Percentiles rank a stretch among this genome's conserved stretches.
phyloP scores from a whole-genome alignment of 2,113 vertebrate species.

The Microtus pennsylvanicus region DNA sequence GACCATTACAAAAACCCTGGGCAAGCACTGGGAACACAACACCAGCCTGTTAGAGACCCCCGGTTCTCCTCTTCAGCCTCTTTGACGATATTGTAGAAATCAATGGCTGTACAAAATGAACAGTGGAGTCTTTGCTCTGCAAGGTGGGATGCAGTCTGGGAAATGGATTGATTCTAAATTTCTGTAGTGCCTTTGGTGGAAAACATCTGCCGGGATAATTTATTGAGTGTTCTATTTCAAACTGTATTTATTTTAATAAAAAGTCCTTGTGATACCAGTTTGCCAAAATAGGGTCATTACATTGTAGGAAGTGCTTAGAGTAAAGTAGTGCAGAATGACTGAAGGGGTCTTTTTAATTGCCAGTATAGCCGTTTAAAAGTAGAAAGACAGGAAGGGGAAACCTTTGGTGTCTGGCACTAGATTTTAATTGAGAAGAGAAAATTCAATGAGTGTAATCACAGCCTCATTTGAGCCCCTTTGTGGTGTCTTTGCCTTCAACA shows the following conservation, averaged over 20 bases:
- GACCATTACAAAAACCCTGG: background rate
- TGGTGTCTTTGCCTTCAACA: background rate
- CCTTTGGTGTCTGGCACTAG: constrained; percentile 30
- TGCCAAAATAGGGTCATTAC: constrained; percentile 3
- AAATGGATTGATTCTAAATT: constrained; percentile 45
- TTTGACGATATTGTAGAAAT: constrained; percentile 32
- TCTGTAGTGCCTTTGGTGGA: constrained; percentile 44
- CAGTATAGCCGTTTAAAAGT: constrained; percentile 17
- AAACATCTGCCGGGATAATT: constrained; percentile 61
- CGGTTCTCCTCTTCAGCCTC: background rate
- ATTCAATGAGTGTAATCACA: constrained; percentile 38
- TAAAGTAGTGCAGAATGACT: background rate
- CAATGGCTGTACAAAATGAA: background rate
- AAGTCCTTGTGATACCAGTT: constrained; percentile 55
- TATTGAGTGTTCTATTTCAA: constrained; percentile 67
- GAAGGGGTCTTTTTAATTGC: constrained; percentile 58
- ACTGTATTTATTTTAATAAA: constrained; percentile 69
- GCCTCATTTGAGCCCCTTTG: constrained; percentile 17
- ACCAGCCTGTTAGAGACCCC: background rate
- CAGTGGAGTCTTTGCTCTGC: constrained; percentile 40
- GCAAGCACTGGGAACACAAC: constrained; percentile 2
- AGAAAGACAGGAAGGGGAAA: constrained; percentile 7
- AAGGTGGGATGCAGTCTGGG: background rate
- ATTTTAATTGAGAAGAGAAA: constrained; percentile 70
- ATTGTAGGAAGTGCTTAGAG: constrained; percentile 34